Evolutionary conservation across 2,797 vertebrate genomes (phyloP).

Genomic region (Bucorvus abyssinicus): DNA sequence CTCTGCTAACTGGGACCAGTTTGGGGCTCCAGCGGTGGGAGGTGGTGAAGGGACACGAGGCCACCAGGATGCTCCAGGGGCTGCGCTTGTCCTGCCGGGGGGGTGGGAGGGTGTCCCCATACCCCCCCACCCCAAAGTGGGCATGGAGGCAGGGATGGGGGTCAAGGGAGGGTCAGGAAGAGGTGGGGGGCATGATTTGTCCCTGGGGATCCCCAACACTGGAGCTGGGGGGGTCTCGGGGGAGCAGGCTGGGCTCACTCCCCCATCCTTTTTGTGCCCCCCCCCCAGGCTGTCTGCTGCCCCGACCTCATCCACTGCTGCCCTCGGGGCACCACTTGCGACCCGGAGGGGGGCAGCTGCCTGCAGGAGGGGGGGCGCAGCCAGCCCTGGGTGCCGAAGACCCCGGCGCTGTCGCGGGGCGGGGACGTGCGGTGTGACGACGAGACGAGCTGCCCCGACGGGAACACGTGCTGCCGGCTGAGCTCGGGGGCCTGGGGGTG

Average conservation of each 20-base stretch:
- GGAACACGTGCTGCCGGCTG: too few species aligned
- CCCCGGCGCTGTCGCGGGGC: neutral
- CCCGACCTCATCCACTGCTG: conserved; percentile 86
- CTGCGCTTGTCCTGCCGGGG: neutral
- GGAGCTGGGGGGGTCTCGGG: too few species aligned
- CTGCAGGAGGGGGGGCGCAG: neutral
- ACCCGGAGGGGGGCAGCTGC: conserved; percentile 67
- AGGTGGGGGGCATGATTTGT: too few species aligned
- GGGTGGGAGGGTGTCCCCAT: neutral
- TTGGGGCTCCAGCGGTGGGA: neutral
- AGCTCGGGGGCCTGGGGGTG: conserved; percentile 77
- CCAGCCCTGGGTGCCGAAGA: conserved; percentile 59
- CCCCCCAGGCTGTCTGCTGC: conserved; percentile 83
- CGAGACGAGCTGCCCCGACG: conserved; percentile 73
- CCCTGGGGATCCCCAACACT: neutral
- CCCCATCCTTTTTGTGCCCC: rapidly evolving
- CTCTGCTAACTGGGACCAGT: neutral
- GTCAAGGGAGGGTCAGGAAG: neutral
- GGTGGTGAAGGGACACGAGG: neutral
- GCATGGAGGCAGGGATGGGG: neutral
- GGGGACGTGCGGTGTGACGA: conserved; percentile 76
- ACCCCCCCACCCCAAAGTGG: too few species aligned
- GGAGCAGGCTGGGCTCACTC: neutral
- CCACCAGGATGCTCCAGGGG: neutral
- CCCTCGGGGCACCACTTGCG: conserved; percentile 76